Base-by-base conservation (phyloP, 2,113 vertebrate genomes). In the Lampris megalopsis region DNA sequence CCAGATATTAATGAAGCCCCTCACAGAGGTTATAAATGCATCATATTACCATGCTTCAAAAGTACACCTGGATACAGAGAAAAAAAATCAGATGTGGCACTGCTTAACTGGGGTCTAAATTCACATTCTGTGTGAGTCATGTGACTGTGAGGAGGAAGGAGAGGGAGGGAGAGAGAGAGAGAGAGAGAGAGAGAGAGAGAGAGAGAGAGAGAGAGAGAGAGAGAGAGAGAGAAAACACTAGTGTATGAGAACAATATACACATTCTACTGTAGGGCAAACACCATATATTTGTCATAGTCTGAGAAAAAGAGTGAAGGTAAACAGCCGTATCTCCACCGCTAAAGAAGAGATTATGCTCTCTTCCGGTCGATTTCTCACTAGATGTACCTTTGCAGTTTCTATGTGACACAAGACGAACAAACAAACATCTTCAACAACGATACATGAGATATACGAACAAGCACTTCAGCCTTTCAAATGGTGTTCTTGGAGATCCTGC, bases 311-410 rank as follows among this genome's bases (percentile, higher is more conserved):
- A 53, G 61, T 61, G 63, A 75, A 43, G 37, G 68, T 87, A 78
- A 88, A 83, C 65, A 75, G 42, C 61, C 63, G 84, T 84, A 89
- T 86, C 82, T 78, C 42, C 1, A 10, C 58, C 45, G 3, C 0
- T 37, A 2, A 38, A 72, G 82, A 82, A 80, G 79, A 88, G 43
- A 61, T 35, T 83, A 69, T 73, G 82, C 86, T 62, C 65, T 45
- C 64, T 4, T 42, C 50, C 56, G 5, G 3, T 9, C 77, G 76
- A 79, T 79, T 62, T 42, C 40, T 75, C 13, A 24, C 68, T 11
- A 1, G 45, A 83, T 69, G 67, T 38, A 75, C 67, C 50, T 63
- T 75, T 57, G 5, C 64, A 36, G 62, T 58, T 63, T 68, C 49
- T 60, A 8, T 56, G 71, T 47, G 50, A 71, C 38, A 7, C 24